phyloP scores from a whole-genome alignment of 1,140 invertebrate genomes.

The Lethrus apterus region DNA sequence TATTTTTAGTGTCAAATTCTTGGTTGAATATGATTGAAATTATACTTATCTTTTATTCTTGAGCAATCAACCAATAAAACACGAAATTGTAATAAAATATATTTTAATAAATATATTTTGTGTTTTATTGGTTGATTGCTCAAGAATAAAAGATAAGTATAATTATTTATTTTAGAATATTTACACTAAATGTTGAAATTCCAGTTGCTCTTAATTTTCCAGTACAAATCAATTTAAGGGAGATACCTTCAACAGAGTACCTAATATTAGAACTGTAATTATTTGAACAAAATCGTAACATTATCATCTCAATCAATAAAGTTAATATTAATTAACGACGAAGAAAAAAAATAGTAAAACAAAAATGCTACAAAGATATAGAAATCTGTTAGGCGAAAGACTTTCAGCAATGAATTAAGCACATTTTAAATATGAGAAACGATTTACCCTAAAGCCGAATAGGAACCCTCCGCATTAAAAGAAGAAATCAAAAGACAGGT shows the following conservation, averaged over 20 bases:
- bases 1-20: too few relatives aligned
- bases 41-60: too few relatives aligned
- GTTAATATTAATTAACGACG: too few relatives aligned
- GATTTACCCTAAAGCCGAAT: constrained; percentile 19
- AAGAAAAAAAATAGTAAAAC: constrained; percentile 1
- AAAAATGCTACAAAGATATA: constrained; percentile 3
- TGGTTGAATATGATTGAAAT: too few relatives aligned
- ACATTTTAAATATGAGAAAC: constrained; percentile 3
- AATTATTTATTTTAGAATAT: neutral
- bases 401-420: constrained; percentile 4
- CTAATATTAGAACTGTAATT: neutral
- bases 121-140: too few relatives aligned
- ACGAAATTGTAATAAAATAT: too few relatives aligned
- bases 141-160: too few relatives aligned
- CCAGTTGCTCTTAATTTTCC: neutral
- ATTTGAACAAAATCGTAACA: too few relatives aligned
- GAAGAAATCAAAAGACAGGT: constrained; percentile 25
- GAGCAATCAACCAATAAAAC: too few relatives aligned
- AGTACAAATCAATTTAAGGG: neutral
- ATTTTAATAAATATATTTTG: too few relatives aligned
- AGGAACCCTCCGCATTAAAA: constrained; percentile 20
- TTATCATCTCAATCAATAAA: too few relatives aligned
- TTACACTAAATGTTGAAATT: constrained; percentile 5
- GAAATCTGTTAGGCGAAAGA: constrained; percentile 4
- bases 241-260: neutral